Percentiles rank a stretch among this genome's conserved stretches.
Evolutionary conservation across 2,113 vertebrate genomes (phyloP).

Genomic region (Scatophagus argus): DNA sequence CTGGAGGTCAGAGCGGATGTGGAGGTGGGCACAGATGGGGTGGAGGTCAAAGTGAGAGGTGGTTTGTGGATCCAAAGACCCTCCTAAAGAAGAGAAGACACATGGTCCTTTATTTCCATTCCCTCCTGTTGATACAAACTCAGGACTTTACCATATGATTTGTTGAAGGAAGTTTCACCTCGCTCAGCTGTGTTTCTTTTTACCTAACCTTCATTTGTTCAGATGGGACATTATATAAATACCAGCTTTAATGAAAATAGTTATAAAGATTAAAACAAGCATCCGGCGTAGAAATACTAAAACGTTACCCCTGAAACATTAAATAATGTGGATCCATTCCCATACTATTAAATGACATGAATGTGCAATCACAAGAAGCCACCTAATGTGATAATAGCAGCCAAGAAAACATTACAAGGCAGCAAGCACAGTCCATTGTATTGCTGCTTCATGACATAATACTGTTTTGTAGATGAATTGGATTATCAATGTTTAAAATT

Average conservation of each 20-base stretch:
- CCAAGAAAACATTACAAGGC: not conserved
- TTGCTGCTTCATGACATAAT: not conserved
- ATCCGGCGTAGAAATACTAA: not conserved
- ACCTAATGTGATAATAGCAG: not conserved
- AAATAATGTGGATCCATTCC: not conserved
- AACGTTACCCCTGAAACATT: not conserved
- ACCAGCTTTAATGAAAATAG: not conserved
- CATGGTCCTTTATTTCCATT: too few species aligned
- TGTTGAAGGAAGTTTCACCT: not conserved
- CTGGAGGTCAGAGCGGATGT: slow-evolving; percentile 33
- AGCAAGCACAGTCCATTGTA: not conserved
- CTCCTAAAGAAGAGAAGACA: slow-evolving; percentile 69
- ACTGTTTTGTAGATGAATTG: not conserved
- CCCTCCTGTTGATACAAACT: too few species aligned
- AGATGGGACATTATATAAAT: not conserved
- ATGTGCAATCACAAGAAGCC: not conserved
- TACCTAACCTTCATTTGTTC: not conserved
- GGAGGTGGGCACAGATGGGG: slow-evolving; percentile 43
- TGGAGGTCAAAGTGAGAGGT: slow-evolving; percentile 51
- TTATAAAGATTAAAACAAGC: not conserved
- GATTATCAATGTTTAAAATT: not conserved
- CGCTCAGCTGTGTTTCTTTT: not conserved
- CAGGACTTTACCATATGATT: not conserved
- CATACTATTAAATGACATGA: not conserved
- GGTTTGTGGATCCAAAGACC: slow-evolving; percentile 76